Evolutionary conservation across 2,113 vertebrate genomes (phyloP).

Genomic region (Chroicocephalus ridibundus): DNA sequence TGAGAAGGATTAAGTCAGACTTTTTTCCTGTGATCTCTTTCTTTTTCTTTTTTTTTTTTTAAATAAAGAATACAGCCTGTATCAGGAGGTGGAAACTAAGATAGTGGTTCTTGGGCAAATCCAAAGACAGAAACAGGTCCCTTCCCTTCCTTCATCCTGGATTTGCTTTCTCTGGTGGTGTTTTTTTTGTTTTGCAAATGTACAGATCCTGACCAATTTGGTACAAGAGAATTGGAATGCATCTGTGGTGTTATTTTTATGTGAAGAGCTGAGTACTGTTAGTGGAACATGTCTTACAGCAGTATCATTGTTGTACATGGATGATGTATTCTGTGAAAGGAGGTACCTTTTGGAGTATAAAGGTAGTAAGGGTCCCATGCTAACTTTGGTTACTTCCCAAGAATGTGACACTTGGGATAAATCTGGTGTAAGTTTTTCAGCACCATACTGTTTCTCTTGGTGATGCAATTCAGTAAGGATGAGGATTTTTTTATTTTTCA

Average conservation of each 20-base stretch:
- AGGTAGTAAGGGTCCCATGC: background rate
- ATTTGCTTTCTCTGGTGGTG: background rate
- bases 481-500: background rate
- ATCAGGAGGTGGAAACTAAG: background rate
- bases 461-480: background rate
- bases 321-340: background rate
- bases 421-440: background rate
- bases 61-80: background rate
- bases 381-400: background rate
- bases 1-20: slow-evolving; percentile 43
- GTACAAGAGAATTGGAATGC: background rate
- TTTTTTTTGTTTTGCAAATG: background rate
- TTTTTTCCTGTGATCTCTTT: background rate
- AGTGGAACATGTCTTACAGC: background rate
- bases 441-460: background rate
- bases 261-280: background rate
- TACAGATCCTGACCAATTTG: background rate
- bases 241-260: background rate
- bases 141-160: background rate
- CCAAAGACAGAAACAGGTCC: background rate
- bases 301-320: background rate
- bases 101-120: background rate
- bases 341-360: background rate
- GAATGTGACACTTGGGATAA: background rate
- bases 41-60: background rate